These are phyloP conservation scores for Archocentrus centrarchus DNA, from an alignment of 2,113 vertebrate genomes.

Conservation along the genomic window DNA sequence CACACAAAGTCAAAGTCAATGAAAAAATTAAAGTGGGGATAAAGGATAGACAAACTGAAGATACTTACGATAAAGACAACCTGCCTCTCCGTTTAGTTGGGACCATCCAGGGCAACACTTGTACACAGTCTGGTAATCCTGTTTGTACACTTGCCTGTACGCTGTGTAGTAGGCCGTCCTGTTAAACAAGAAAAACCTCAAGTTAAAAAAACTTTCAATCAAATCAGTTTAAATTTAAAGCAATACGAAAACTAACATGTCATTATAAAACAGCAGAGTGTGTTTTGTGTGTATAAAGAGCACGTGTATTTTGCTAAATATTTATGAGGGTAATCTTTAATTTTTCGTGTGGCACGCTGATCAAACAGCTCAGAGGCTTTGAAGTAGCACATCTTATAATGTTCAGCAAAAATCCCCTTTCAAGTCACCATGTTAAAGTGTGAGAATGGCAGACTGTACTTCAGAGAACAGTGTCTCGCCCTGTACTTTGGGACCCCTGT, in stretches of 20 bases:
- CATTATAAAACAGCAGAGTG: background rate
- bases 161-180: constrained; percentile 87
- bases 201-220: background rate
- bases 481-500: constrained; percentile 75
- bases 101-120: constrained; percentile 92
- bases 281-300: background rate
- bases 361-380: constrained; percentile 18
- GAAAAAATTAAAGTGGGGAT: background rate
- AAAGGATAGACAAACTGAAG: background rate
- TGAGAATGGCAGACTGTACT: constrained; percentile 42
- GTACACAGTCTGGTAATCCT: constrained; percentile 79
- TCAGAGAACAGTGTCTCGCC: constrained; percentile 50
- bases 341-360: background rate
- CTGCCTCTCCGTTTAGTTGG: constrained; percentile 82
- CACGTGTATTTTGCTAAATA: background rate
- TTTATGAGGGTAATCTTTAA: background rate
- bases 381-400: constrained; percentile 30
- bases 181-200: constrained; percentile 49
- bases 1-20: background rate
- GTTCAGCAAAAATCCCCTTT: constrained; percentile 58
- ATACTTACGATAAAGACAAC: constrained; percentile 91
- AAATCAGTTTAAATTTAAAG: background rate
- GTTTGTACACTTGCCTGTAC: constrained; percentile 86
- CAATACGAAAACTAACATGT: background rate
- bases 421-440: constrained; percentile 44